These are phyloP conservation scores for Austrolebias charrua DNA, from an alignment of 2,797 vertebrate species.

Conservation along the genomic window DNA sequence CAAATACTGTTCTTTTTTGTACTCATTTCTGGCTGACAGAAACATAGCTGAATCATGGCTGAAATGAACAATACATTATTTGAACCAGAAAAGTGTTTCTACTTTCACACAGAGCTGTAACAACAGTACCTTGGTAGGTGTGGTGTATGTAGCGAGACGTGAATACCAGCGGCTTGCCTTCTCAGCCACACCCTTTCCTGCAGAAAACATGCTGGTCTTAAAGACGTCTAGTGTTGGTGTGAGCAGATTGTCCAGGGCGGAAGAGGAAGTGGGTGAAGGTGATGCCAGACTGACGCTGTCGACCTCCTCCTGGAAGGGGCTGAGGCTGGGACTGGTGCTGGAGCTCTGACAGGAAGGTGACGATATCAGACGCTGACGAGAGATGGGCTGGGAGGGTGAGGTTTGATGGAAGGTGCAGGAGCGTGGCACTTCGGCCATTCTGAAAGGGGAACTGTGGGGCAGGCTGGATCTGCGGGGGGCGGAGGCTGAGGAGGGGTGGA, in stretches of 20 bases:
- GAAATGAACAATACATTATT: not conserved
- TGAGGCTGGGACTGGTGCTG: slow-evolving; percentile 74
- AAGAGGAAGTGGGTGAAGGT: slow-evolving; percentile 78
- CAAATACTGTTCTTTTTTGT: not conserved
- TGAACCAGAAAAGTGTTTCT: not conserved
- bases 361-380: slow-evolving; percentile 85
- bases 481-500: slow-evolving; percentile 55
- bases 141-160: slow-evolving; percentile 86
- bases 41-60: not conserved
- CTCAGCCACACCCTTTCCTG: slow-evolving; percentile 92
- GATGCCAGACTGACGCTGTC: slow-evolving; percentile 73
- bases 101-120: not conserved
- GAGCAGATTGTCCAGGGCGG: slow-evolving; percentile 86
- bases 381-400: slow-evolving; percentile 81
- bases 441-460: slow-evolving; percentile 82
- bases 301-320: slow-evolving; percentile 78
- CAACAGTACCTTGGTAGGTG: slow-evolving; percentile 79
- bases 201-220: slow-evolving; percentile 90
- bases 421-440: slow-evolving; percentile 77
- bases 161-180: slow-evolving; percentile 95
- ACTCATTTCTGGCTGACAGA: not conserved
- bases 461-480: slow-evolving; percentile 69
- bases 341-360: slow-evolving; percentile 79
- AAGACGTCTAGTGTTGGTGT: slow-evolving; percentile 89
- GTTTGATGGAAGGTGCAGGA: slow-evolving; percentile 81